These are phyloP conservation scores for Elachura formosa DNA, from an alignment of 2,113 vertebrate genomes.

Conservation along the genomic window DNA sequence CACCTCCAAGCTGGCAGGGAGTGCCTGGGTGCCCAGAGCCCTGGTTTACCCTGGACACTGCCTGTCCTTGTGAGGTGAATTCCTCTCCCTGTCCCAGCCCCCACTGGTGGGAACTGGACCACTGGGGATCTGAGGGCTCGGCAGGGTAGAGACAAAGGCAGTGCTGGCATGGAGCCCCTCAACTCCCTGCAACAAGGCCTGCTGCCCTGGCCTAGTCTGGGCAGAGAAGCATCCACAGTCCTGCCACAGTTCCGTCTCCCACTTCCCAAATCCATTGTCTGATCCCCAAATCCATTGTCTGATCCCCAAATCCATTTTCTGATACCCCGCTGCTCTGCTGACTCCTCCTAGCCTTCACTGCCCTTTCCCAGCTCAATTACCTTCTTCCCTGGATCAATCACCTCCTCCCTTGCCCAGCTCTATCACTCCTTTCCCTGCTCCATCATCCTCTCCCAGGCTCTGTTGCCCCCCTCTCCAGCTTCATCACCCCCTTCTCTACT, in stretches of 20 bases:
- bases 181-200: not conserved
- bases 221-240: not conserved
- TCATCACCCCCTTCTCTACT: not conserved
- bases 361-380: not conserved
- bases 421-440: not conserved
- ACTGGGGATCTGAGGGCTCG: rapidly evolving
- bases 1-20: not conserved
- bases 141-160: not conserved
- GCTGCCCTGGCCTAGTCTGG: not conserved
- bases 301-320: rapidly evolving
- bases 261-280: not conserved
- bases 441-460: not conserved
- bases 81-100: not conserved
- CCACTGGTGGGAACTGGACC: not conserved
- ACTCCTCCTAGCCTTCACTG: not conserved
- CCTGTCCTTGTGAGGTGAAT: rapidly evolving
- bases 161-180: not conserved
- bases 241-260: not conserved
- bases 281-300: rapidly evolving
- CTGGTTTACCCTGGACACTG: not conserved
- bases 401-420: not conserved
- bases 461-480: not conserved
- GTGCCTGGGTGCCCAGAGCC: rapidly evolving
- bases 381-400: not conserved
- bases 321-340: rapidly evolving